Evolutionary conservation across 2,888 invertebrate species (phyloP), one percentile per base, ranked within the genome.

Genomic region (Drosophila prolongata): DNA sequence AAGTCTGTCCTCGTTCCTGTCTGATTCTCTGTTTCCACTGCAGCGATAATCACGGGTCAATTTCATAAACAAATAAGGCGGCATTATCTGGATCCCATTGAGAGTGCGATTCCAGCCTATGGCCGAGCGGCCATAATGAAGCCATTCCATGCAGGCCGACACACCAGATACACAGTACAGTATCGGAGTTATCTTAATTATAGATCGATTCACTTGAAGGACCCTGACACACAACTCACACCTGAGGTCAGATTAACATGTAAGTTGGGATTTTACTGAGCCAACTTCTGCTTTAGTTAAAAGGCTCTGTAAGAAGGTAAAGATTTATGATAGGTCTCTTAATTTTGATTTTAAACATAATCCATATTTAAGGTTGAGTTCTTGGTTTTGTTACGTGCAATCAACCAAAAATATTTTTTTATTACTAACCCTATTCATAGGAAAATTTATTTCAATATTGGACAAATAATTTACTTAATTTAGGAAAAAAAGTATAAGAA

Each of bases 21-120:
- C 59, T 8, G 62, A 47, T 46, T 70, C 43, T 56, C 62, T 59
- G 64, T 60, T 64, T 67, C 69, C 71, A 78, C 74, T 80, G 77
- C 81, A 73, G 75, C 75, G 89, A 89, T 85, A 85, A 89, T 85
- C 87, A 76, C 68, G 67, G 85, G 67, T 87, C 85, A 85, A 89
- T 85, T 88, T 89, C 89, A 89, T 84, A 89, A 89, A 79, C 85
- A 85, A 85, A 85, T 85, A 85, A 79, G 70, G 62, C 75, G 79
- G 56, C 67, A 77, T 65, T 83, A 88, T 80, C 79, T 80, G 76
- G 55, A 67, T 40, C 16, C 34, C 65, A 66, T 67, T 71, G 66
- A 54, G 73, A 69, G 68, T 73, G 73, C 70, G 47, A 46, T 50
- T 62, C 50, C 16, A 44, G 52, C 53, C 24, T 74, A 53, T 49